These are phyloP conservation scores for Thunnus albacares DNA, from an alignment of 2,797 vertebrate species.

Conservation along the genomic window DNA sequence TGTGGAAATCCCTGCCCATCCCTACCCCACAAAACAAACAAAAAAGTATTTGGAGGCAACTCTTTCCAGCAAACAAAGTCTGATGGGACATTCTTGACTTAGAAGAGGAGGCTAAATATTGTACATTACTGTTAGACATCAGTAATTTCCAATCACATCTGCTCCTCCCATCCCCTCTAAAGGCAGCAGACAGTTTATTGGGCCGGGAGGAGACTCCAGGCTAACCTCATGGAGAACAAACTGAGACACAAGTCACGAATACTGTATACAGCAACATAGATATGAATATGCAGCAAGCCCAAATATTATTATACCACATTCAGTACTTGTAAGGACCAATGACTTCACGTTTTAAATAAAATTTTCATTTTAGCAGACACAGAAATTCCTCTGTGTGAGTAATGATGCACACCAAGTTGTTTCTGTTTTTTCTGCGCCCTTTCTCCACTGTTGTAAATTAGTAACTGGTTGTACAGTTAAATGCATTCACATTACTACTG, in stretches of 20 bases:
- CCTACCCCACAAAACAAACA: background rate
- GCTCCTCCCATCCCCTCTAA: slow-evolving; percentile 20
- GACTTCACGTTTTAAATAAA: background rate
- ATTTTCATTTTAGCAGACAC: no score
- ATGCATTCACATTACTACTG: background rate
- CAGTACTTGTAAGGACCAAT: background rate
- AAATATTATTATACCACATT: background rate
- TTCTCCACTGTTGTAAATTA: background rate
- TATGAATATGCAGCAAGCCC: background rate
- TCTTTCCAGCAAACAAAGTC: background rate
- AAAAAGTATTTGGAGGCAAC: slow-evolving; percentile 1
- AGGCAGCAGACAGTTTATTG: slow-evolving; percentile 36
- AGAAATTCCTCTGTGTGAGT: background rate
- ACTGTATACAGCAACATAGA: background rate
- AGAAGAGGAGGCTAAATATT: background rate
- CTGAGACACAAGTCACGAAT: background rate
- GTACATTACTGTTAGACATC: slow-evolving; percentile 5
- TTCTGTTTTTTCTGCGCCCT: background rate
- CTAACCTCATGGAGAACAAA: background rate
- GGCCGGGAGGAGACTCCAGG: background rate
- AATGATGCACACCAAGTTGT: background rate
- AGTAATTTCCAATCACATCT: slow-evolving; percentile 21
- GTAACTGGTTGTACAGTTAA: background rate
- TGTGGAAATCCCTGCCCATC: slow-evolving; percentile 35
- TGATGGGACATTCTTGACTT: background rate